phyloP scores from a whole-genome alignment of 2,113 vertebrate genomes.

The Emydocephalus ijimae region DNA sequence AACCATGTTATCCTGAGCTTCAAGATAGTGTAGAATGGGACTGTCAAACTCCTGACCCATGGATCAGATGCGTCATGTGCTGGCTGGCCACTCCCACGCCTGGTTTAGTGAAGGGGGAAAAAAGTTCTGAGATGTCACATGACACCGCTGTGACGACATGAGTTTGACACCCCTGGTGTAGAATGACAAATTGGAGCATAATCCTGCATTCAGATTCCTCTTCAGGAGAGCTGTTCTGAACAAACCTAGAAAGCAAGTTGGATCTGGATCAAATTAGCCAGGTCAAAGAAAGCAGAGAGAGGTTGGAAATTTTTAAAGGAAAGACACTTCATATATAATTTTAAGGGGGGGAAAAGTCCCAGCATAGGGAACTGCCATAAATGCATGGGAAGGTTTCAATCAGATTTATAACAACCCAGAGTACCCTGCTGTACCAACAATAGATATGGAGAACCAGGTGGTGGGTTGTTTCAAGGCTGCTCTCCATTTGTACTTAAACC shows the following conservation, averaged over 20 bases:
- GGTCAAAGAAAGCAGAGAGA: neutral
- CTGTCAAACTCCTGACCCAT: too few relatives aligned
- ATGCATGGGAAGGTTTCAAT: neutral
- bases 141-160: too few relatives aligned
- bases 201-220: neutral
- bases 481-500: neutral
- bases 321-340: neutral
- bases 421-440: neutral
- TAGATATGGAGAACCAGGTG: neutral
- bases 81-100: too few relatives aligned
- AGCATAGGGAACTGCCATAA: neutral
- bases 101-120: too few relatives aligned
- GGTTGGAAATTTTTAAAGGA: neutral
- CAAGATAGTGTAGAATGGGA: neutral
- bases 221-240: neutral
- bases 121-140: too few relatives aligned
- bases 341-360: neutral
- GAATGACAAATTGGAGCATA: neutral
- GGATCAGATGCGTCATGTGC: too few relatives aligned
- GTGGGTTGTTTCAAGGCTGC: neutral
- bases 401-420: neutral
- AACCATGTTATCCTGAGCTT: neutral
- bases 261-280: neutral
- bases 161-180: too few relatives aligned
- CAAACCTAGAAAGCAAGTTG: neutral